Evolutionary conservation across 1,140 invertebrate genomes (phyloP), one percentile per base, ranked within the genome.

Genomic region (Drosophila azteca): DNA sequence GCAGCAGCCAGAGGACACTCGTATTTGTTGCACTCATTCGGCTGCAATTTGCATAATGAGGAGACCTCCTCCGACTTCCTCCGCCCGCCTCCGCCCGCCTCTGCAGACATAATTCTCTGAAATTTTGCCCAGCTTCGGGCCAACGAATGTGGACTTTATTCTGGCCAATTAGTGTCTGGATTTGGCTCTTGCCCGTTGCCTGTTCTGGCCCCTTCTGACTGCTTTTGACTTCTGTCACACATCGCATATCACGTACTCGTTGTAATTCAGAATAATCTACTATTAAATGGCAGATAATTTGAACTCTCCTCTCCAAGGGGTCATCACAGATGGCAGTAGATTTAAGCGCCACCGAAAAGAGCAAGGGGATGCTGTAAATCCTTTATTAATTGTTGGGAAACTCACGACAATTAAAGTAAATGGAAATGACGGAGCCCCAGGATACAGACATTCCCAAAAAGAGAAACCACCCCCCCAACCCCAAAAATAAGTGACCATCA

Each of bases 1-100:
- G 22, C 0, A 9, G 15, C 9, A 35, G 26, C 62, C 63, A 24
- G 35, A 13, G 35, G 35, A 11, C 5, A 13, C 11, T 45, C 17
- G n/a, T 59, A 75, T 75, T 74, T 48, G 71, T 64, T 75, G 71
- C 61, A 75, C 54, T 66, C 71, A 74, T 74, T 65, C 6, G 70
- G 20, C 53, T 75, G 71, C 71, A 75, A 75, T 75, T 75, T 75
- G 71, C 71, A 75, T 75, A 75, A 75, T 75, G 70, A 74, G 35
- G 48, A 20, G 29, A 17, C 35, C 31, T 9, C 31, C 8, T 20
- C 17, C 17, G n/a, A n/a, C n/a, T n/a, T n/a, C n/a, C n/a, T n/a
- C n/a, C n/a, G n/a, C n/a, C n/a, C n/a, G n/a, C n/a, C n/a, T n/a
- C n/a, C n/a, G n/a, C 24, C 35, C 35, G 11, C 35, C 9, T 13